A percentile compares a stretch with the other conserved stretches of the same genome.
phyloP scores from a whole-genome alignment of 2,113 vertebrate genomes.

The Himantopus leucocephalus region DNA sequence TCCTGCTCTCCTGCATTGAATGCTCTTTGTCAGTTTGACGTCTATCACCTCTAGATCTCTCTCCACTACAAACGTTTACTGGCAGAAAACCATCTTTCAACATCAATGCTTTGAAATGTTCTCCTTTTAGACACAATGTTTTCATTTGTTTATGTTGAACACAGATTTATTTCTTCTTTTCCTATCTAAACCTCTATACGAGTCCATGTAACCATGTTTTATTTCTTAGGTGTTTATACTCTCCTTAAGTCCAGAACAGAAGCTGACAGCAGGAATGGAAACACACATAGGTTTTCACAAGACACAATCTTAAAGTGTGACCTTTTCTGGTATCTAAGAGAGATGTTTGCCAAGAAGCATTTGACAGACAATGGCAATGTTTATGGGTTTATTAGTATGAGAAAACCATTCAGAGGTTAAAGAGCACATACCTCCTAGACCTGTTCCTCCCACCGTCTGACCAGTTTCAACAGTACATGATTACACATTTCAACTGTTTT shows the following conservation, averaged over 20 bases:
- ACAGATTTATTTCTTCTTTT: background rate
- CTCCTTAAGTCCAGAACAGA: background rate
- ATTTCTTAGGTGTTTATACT: background rate
- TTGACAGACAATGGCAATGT: background rate
- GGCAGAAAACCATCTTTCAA: background rate
- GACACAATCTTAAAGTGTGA: background rate
- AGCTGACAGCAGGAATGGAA: background rate
- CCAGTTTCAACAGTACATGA: background rate
- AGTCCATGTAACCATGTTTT: background rate
- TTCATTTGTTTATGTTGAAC: background rate
- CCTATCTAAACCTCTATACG: background rate
- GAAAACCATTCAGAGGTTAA: background rate
- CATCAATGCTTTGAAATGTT: background rate
- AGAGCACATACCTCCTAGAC: background rate
- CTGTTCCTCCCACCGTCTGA: background rate
- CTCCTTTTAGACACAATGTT: background rate
- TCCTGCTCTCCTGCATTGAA: background rate
- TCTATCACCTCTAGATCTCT: background rate
- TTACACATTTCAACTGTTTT: background rate
- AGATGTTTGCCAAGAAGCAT: background rate
- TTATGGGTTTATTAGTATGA: background rate
- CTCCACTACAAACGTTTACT: background rate
- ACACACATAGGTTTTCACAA: background rate
- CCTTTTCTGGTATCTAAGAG: background rate
- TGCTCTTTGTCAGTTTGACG: background rate